Base-by-base conservation (phyloP, 2,888 invertebrate species). In the Amblyteles armatorius region DNA sequence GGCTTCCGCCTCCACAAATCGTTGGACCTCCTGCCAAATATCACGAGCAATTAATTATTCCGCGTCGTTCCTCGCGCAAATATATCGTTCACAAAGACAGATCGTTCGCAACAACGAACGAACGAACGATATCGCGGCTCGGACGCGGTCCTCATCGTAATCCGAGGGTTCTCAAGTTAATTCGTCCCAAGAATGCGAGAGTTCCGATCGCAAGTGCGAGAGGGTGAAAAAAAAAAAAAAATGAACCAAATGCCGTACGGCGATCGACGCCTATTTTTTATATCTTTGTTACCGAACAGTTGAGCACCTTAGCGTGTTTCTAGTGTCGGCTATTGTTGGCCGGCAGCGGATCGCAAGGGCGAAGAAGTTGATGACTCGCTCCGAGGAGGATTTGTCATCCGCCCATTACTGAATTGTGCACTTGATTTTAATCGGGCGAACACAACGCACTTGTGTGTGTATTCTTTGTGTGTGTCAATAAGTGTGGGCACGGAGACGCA, bases 371-470 rank as follows among this genome's bases (percentile, higher is more conserved):
- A 71, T 69, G 69, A 79, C 60, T 71, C 79, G 79, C 29, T 60
- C 36, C 79, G 74, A 52, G 50, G 50, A 74, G 74, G 69, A 83
- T 79, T 79, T 79, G 79, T 83, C 83, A 83, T 83, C 79, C 83
- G 83, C 83, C 83, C 83, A 83, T 83, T 83, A 83, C 69, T 55
- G 73, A 79, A 83, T 79, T 52, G 48, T 78, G 72, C 29, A 78
- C 72, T 82, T 65, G 65, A 78, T 82, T 22, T 50, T 77, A 82
- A 82, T 82, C 82, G 55, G 44, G 67, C 55, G 65, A 40, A 55
- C 72, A 67, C 71, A 71, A 44, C 33, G 44, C 77, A 65, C 13
- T 16, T 16, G 13, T 48, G 16, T 48, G 44, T 16, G 44, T 3
- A 16, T 44, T 13, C 44, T 40, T 40, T 16, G 44, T 4, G 16